Base-by-base conservation (phyloP, 2,888 invertebrate genomes). In the Acleris cristana region DNA sequence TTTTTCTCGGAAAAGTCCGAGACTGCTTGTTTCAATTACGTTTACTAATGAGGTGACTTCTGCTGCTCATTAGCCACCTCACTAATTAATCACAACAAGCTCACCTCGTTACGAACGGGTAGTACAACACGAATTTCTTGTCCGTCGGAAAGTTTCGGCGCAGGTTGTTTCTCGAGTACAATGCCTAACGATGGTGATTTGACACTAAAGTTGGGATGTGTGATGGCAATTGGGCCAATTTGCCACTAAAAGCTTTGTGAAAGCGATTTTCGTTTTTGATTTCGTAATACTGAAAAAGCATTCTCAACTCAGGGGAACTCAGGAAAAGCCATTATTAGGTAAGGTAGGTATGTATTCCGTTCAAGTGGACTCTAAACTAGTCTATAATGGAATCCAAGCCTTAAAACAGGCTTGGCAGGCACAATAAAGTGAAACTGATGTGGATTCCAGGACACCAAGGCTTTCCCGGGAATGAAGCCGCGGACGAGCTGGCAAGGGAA, bases 21-120 rank as follows among this genome's bases (percentile, higher is more conserved):
- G 40, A 81, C 82, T 80, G 83, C 83, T 84, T 83, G 85, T 85
- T 87, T 86, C 88, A 89, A 89, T 90, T 88, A 87, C 85, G 85
- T 85, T 85, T 85, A 81, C 86, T 90, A 91, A 90, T 89, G 89
- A 90, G 88, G 85, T 83, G 88, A 88, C 86, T 88, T 87, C 80
- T 82, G 82, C 82, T 82, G 79, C 87, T 90, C 91, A 92, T 92
- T 90, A 91, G 89, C 85, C 84, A 82, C 82, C 81, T 84, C 81
- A 83, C 86, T 90, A 92, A 91, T 91, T 91, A 91, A 88, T 90
- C 86, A 87, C 84, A 81, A 80, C 82, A 81, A 79, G 84, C 81
- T 86, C 80, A 81, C 83, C 85, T 86, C 83, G 86, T 83, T 78
- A 77, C 78, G 79, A 83, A 83, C 83, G 79, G 82, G 83, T 80